A percentile compares a stretch with the other conserved stretches of the same genome.
phyloP scores from a whole-genome alignment of 1,140 invertebrate genomes.

The Euglossa dilemma region DNA sequence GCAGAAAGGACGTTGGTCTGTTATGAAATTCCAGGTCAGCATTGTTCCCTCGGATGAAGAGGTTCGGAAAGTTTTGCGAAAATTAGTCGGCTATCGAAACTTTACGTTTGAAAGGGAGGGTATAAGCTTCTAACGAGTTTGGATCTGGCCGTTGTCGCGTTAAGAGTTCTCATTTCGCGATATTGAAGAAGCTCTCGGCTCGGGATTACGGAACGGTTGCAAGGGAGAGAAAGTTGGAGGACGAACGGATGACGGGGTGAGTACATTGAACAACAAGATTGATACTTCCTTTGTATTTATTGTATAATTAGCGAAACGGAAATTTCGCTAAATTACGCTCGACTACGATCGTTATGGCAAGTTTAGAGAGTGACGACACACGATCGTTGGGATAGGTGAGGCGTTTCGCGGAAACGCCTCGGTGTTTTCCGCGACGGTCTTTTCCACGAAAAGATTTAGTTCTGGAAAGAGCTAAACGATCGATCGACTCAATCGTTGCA shows the following conservation, averaged over 20 bases:
- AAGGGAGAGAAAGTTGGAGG: neutral
- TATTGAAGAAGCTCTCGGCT: neutral
- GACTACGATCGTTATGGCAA: conserved; percentile 16
- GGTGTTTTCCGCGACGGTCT: neutral
- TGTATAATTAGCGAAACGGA: conserved; percentile 29
- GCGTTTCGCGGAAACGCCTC: neutral
- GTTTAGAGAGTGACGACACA: neutral
- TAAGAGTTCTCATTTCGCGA: neutral
- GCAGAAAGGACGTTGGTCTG: conserved; percentile 5
- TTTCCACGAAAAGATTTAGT: too few relatives aligned
- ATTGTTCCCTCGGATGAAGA: conserved; percentile 33
- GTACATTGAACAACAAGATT: conserved; percentile 13
- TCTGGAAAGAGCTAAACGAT: neutral
- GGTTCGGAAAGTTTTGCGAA: conserved; percentile 14
- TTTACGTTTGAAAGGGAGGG: neutral
- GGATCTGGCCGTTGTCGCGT: conserved; percentile 1
- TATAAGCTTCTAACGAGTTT: conserved; percentile 34
- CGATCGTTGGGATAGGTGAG: neutral
- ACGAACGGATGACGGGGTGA: neutral
- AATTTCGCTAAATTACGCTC: conserved; percentile 14
- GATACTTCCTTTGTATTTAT: conserved; percentile 40
- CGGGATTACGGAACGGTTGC: neutral
- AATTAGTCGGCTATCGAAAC: conserved; percentile 32
- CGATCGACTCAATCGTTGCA: neutral
- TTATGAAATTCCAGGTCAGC: conserved; percentile 31